phyloP scores from a whole-genome alignment of 1,140 invertebrate species.

The Octopus bimaculoides region DNA sequence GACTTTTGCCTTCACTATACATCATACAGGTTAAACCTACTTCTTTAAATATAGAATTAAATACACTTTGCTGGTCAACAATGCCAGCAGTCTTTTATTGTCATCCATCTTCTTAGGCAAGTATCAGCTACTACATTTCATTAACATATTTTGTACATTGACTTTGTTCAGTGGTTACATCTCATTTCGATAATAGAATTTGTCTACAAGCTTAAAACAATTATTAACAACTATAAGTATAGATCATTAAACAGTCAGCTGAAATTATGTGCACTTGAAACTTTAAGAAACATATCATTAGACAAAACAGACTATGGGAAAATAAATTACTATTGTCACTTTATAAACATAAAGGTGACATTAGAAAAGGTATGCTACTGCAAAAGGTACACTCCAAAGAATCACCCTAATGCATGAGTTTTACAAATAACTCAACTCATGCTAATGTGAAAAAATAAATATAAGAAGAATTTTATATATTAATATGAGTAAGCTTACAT shows the following conservation, averaged over 20 bases:
- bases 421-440: slow-evolving; percentile 3
- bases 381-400: not conserved
- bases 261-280: not conserved
- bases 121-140: too few relatives aligned
- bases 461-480: slow-evolving; percentile 29
- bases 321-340: not conserved
- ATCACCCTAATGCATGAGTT: not conserved
- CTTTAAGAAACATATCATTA: not conserved
- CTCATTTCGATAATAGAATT: not conserved
- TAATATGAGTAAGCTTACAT: slow-evolving; percentile 37
- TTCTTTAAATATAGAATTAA: too few relatives aligned
- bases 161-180: not conserved
- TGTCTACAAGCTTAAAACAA: not conserved
- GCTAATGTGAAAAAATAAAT: not conserved
- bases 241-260: not conserved
- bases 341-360: not conserved
- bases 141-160: too few relatives aligned
- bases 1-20: too few relatives aligned
- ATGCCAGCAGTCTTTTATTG: too few relatives aligned
- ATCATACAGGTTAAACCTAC: too few relatives aligned
- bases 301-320: not conserved
- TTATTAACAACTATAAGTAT: not conserved
- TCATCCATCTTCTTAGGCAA: too few relatives aligned
- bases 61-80: too few relatives aligned
- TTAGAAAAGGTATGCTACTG: not conserved